Base-by-base conservation (phyloP, 1,140 invertebrate genomes). In the Drosophila pachea region DNA sequence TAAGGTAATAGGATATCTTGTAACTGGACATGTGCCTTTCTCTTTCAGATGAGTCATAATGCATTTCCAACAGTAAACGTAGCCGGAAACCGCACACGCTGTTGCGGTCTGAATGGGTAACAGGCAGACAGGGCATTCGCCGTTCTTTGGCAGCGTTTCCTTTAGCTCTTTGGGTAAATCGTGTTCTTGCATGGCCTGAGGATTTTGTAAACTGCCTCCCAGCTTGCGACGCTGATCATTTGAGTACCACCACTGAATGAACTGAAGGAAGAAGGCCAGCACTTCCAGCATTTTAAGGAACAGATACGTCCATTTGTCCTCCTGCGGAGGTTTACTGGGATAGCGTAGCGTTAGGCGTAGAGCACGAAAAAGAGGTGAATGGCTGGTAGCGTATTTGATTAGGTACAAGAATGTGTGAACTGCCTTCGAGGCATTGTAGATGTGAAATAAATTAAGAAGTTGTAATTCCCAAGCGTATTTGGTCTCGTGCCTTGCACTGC, bases 231-330 rank as follows among this genome's bases (percentile, higher is more conserved):
- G 67, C 47, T 89, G 87, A 47, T 88, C 84, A 35, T 86, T 87
- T 3, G 86, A 87, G 55, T 89, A 89, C 88, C 86, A 89, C 88
- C 88, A 89, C 29, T 89, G 88, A 2, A 89, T 73, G n/a, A 89
- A 89, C 64, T 89, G 88, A 35, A 89, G 63, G 32, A 89, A 89
- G 22, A 89, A 89, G 31, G 86, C 88, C 14, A 89, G 52, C 7
- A 89, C 83, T 49, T 89, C 88, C 0, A 89, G 69, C 60, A 84
- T 58, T 38, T 89, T 89, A 0, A 89, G 67, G 1, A 89, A 78
- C 7, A 89, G 22, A 35, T 74, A 87, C 1, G 87, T 89, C 67
- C 78, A 79, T 9, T 81, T 86, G 29, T 88, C 78, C 14, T 89
- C 87, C 35, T 62, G 53, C 0, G 81, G 84, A 2, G 84, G 81